Evolutionary conservation across 2,888 invertebrate species (phyloP), one percentile per base, ranked within the genome.

Genomic region (Drosophila vallismaia): DNA sequence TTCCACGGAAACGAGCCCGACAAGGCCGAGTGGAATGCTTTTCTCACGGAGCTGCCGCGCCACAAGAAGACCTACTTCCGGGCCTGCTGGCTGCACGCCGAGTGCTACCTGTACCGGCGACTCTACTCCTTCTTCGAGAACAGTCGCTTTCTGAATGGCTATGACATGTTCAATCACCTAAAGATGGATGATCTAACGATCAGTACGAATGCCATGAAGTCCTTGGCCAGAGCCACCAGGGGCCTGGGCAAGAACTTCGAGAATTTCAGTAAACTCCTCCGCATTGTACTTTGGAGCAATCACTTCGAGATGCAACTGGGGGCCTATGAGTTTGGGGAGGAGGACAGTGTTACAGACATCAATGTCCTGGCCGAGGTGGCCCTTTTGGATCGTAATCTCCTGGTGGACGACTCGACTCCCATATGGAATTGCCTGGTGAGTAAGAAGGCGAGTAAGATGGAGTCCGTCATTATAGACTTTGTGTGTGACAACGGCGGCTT

Each of bases 401-500:
- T 96, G 4, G 92, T 93, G 1, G 93, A 97, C 90, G 92, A 96
- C 58, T 92, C 93, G 0, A 89, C 92, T 1, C 62, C 91, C 28
- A 91, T 95, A 46, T 95, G 94, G 94, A 84, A 93, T 45, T 91
- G 92, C 42, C 74, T 91, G 10, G 66, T 76, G 5, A 64, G 46
- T n/a, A 73, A 46, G 4, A 68, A 63, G 5, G n/a, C n/a, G n/a
- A n/a, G n/a, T n/a, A 5, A n/a, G 40, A 70, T 67, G 3, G 66
- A 85, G 3, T 54, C 74, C 1, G 69, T 92, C 86, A 66, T 93
- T 93, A 95, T 93, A 93, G 96, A 96, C 89, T 94, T 97, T 58
- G 93, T 99, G 0, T 93, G 97, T 69, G 99, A 99, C 91, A 99
- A 99, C 91, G 94, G 97, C 0, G 99, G 98, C 0, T 97, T 97